Base-by-base conservation (phyloP, 2,888 invertebrate species). In the Caenorhabditis plicata region DNA sequence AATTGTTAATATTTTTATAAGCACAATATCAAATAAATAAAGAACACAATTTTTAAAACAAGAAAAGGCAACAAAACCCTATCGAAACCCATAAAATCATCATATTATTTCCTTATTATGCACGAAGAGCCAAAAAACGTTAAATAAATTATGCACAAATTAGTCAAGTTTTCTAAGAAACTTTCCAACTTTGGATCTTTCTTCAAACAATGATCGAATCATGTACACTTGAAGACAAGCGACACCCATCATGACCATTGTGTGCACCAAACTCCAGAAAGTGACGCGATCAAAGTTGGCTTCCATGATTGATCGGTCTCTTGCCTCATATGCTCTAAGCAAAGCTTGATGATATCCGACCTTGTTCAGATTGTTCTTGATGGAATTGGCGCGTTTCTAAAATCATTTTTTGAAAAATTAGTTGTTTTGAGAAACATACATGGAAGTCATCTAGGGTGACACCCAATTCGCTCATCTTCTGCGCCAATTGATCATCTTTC, bases 281-380 rank as follows among this genome's bases (percentile, higher is more conserved):
- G 90, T 90, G 0, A 92, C 90, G 64, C 88, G 87, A 62, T 88
- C 88, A 78, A 87, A 89, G 82, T 90, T 90, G 39, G 88, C 87
- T 80, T 91, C 91, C 1, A 89, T 89, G 2, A 89, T 81, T 80
- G 90, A 90, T 63, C 91, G 85, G 81, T 92, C 92, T 25, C 90
- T 82, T 0, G 90, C 88, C 82, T 92, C 91, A 72, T 85, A 85
- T 0, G 89, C 88, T 45, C 88, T 86, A 56, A 90, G 84, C 54
- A 75, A 54, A 36, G 77, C 66, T 32, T 67, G 66, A 31, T 67
- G 63, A 39, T 67, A 67, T 41, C 69, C 71, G 15, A 73, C 56
- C 44, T 71, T 72, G 61, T 79, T 80, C 41, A 78, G 52, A 25
- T 64, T 62, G 25, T 61, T 56, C 53, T 77, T 79, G 53, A 78